These are phyloP conservation scores for Buphagus erythrorhynchus DNA, from an alignment of 2,797 vertebrate species.

Conservation along the genomic window DNA sequence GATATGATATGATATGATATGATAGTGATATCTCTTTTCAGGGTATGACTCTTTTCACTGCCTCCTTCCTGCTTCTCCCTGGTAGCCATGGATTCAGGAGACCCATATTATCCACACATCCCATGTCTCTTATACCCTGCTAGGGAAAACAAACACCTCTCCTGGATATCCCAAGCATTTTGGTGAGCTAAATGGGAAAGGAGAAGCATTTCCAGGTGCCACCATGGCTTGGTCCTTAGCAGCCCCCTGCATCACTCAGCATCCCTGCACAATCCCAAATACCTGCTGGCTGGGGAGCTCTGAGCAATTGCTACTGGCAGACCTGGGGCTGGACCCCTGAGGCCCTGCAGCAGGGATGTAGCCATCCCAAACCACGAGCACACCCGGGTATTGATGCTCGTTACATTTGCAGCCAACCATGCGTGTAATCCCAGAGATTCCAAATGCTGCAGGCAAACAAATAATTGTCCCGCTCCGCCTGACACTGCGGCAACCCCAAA, in stretches of 20 bases:
- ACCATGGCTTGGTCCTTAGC: neutral
- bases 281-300: neutral
- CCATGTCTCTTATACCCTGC: neutral
- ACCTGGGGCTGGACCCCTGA: neutral
- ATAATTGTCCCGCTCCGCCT: neutral
- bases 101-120: neutral
- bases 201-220: neutral
- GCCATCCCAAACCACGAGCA: neutral
- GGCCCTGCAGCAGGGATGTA: neutral
- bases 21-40: neutral
- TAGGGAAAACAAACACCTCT: neutral
- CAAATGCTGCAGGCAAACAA: neutral
- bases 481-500: neutral
- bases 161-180: neutral
- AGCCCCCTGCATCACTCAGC: neutral
- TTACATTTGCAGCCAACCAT: neutral
- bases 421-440: slow-evolving; percentile 7
- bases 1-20: no score
- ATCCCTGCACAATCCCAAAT: neutral
- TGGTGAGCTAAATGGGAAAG: neutral
- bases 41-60: neutral
- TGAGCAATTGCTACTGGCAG: neutral
- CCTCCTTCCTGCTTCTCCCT: neutral
- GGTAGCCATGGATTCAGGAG: neutral
- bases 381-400: neutral